Evolutionary conservation across 2,888 invertebrate species (phyloP).

Genomic region (Dimorphilus gyrociliatus): DNA sequence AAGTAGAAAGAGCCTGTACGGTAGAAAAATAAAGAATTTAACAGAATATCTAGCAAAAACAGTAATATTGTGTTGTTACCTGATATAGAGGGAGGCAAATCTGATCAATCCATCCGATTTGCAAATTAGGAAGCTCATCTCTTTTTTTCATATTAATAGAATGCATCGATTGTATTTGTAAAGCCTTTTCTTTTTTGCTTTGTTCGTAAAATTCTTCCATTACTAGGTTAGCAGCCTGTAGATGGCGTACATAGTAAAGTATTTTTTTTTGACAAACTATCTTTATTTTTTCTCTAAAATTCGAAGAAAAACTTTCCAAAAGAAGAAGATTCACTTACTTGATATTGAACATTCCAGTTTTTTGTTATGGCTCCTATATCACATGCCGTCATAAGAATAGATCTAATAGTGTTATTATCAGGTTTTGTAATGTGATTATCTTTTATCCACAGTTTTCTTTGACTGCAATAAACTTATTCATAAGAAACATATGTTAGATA

Average conservation of each 20-base stretch:
- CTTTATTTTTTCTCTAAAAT: no score
- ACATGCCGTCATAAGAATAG: constrained; percentile 37
- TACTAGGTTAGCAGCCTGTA: constrained; percentile 55
- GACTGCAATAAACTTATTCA: not conserved
- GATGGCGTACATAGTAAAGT: no score
- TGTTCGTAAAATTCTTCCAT: constrained; percentile 84
- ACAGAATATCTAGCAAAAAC: no score
- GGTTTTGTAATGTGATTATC: not conserved
- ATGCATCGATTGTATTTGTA: no score
- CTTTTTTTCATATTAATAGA: no score
- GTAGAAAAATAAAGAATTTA: constrained; percentile 6
- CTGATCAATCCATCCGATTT: constrained; percentile 33
- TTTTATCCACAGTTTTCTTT: no score
- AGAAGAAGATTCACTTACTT: constrained; percentile 13
- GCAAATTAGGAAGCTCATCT: constrained; percentile 30
- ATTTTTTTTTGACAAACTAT: no score
- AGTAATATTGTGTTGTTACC: constrained; percentile 29
- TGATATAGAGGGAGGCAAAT: constrained; percentile 41
- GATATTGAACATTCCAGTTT: constrained; percentile 30
- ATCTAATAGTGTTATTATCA: constrained; percentile 17
- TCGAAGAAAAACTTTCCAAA: not conserved
- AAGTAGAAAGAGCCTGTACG: constrained; percentile 37
- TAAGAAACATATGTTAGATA: constrained; percentile 1
- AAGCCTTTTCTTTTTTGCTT: constrained; percentile 72
- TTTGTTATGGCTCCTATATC: constrained; percentile 34